Percentiles rank a stretch among this genome's conserved stretches.
Conservation (phyloP, 2,113 vertebrate genomes). For the Gobio gobio region DNA sequence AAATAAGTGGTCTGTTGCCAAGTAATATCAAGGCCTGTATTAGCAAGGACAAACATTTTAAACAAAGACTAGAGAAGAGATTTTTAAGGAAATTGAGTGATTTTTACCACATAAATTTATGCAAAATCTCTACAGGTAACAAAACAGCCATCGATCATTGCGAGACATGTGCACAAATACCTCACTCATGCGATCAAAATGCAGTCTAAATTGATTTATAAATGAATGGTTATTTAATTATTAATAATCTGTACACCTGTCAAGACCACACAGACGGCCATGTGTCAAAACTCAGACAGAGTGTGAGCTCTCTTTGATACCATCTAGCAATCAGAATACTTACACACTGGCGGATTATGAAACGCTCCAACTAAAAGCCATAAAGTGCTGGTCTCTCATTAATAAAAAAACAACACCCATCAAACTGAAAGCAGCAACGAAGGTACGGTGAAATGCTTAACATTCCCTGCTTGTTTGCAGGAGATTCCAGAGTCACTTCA, state of each 20-base stretch:
- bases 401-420: background rate
- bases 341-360: background rate
- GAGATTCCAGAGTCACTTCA: background rate
- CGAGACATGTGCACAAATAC: background rate
- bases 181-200: background rate
- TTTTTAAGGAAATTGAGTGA: background rate
- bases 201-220: background rate
- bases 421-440: background rate
- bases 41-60: background rate
- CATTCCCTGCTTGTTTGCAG: background rate
- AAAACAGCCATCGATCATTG: background rate
- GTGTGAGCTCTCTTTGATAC: background rate
- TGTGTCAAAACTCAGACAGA: background rate
- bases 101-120: background rate
- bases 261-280: background rate
- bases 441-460: background rate
- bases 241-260: background rate
- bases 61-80: background rate
- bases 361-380: background rate
- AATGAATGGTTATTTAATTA: background rate
- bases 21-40: background rate
- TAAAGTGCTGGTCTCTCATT: background rate
- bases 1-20: background rate
- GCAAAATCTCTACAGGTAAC: background rate
- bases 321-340: slow-evolving; percentile 1